A percentile compares a stretch with the other conserved stretches of the same genome.
Evolutionary conservation across 2,113 vertebrate genomes (phyloP).

Genomic region (Etheostoma cragini): DNA sequence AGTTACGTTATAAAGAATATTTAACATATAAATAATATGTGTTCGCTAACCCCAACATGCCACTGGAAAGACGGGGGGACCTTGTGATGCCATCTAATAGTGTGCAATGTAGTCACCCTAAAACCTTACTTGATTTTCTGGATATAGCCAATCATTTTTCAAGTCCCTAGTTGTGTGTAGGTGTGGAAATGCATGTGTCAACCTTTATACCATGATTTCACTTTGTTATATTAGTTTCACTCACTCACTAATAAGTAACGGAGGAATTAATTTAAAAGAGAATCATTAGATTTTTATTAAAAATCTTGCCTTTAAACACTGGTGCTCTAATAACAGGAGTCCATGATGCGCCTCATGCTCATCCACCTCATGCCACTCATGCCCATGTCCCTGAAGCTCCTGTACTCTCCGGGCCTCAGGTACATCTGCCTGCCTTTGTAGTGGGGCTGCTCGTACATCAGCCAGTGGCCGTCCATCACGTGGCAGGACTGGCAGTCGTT

Average conservation of each 20-base stretch:
- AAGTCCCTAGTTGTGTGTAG: not conserved
- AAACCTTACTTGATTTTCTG: not conserved
- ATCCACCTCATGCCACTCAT: constrained; percentile 46
- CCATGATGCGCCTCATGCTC: constrained; percentile 84
- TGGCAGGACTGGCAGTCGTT: constrained; percentile 81
- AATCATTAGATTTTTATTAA: constrained; percentile 63
- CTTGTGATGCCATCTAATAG: not conserved
- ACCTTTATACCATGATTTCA: not conserved
- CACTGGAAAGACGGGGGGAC: not conserved
- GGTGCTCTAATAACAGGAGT: constrained; percentile 72
- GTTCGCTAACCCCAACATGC: not conserved
- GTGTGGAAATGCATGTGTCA: not conserved
- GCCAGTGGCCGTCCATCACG: constrained; percentile 87
- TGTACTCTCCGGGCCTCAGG: constrained; percentile 84
- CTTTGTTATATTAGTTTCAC: not conserved
- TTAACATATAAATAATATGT: not conserved
- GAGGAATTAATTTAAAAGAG: constrained; percentile 36
- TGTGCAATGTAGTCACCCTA: not conserved
- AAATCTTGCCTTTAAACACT: constrained; percentile 39
- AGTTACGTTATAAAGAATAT: not conserved
- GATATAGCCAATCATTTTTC: not conserved
- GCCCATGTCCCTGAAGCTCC: constrained; percentile 79
- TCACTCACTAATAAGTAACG: not conserved
- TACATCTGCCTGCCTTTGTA: constrained; percentile 83
- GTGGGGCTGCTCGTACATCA: constrained; percentile 83